Percentiles rank a stretch among this genome's conserved stretches.
Evolutionary conservation across 2,888 invertebrate species (phyloP).

Genomic region (Loripinus fragilis): DNA sequence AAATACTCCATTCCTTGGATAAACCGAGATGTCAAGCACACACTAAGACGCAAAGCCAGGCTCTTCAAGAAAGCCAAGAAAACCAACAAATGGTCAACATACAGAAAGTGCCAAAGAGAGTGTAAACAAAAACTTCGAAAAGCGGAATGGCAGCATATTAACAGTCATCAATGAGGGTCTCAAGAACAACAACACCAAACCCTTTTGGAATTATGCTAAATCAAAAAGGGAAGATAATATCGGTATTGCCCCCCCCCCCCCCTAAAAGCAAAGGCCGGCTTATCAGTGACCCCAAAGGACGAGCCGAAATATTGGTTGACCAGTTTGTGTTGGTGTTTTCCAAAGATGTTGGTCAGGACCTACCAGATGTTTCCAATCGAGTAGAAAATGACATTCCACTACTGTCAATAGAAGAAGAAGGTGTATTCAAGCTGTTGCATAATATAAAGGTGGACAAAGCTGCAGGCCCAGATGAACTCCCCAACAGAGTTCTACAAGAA

Average conservation of each 20-base stretch:
- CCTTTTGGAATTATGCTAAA: slow-evolving; percentile 42
- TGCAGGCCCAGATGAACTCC: no score
- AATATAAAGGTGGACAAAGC: no score
- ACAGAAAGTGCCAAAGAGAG: slow-evolving; percentile 28
- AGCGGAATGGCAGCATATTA: slow-evolving; percentile 40
- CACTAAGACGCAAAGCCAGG: slow-evolving; percentile 3
- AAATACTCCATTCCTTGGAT: slow-evolving; percentile 7
- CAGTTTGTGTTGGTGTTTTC: slow-evolving; percentile 46
- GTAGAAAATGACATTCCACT: no score
- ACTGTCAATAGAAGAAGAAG: no score
- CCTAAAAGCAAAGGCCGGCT: slow-evolving; percentile 28
- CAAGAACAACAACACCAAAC: slow-evolving; percentile 28
- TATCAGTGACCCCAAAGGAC: slow-evolving; percentile 42
- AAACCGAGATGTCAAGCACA: neutral
- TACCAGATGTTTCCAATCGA: neutral
- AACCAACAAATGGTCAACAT: slow-evolving; percentile 22
- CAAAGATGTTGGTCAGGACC: slow-evolving; percentile 21
- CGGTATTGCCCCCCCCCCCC: slow-evolving; percentile 36
- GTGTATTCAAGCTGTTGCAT: no score
- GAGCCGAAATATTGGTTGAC: slow-evolving; percentile 37
- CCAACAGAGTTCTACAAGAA: no score
- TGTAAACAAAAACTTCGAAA: slow-evolving; percentile 23
- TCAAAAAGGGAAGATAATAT: slow-evolving; percentile 31
- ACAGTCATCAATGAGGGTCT: slow-evolving; percentile 30
- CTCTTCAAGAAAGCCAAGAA: slow-evolving; percentile 23